phyloP scores from a whole-genome alignment of 1,140 invertebrate genomes.

The Drosophila murphyi region DNA sequence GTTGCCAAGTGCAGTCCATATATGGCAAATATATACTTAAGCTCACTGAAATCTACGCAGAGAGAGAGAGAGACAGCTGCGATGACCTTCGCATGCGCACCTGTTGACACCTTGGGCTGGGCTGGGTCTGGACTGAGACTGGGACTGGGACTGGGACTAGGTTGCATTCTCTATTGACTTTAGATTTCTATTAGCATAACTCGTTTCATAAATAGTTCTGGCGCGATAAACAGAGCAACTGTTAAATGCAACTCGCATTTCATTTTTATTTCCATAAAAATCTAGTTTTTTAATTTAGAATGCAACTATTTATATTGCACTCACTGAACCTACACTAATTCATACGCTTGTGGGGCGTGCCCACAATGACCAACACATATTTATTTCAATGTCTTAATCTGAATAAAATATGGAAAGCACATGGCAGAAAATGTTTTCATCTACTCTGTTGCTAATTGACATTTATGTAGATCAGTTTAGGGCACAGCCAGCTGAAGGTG shows the following conservation, averaged over 20 bases:
- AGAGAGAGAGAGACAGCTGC: conserved; percentile 4
- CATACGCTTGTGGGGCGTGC: conserved; percentile 15
- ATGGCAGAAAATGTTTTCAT: conserved; percentile 18
- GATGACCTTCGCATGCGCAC: conserved; percentile 61
- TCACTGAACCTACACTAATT: conserved; percentile 11
- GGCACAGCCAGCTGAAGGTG: not conserved
- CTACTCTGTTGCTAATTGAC: conserved; percentile 16
- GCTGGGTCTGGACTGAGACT: conserved; percentile 36
- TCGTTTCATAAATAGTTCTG: conserved; percentile 36
- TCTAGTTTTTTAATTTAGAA: conserved; percentile 42
- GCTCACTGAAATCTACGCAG: not conserved
- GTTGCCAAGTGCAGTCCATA: conserved; percentile 39
- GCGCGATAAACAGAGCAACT: conserved; percentile 36
- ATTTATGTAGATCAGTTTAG: not conserved
- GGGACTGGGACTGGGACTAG: conserved; percentile 54
- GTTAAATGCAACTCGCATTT: conserved; percentile 40
- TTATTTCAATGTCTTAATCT: conserved; percentile 18
- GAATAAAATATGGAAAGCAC: not conserved
- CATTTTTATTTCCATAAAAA: conserved; percentile 68
- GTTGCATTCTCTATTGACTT: conserved; percentile 46
- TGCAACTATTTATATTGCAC: not conserved
- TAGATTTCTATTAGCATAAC: conserved; percentile 67
- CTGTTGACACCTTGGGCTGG: conserved; percentile 57
- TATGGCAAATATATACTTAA: not conserved
- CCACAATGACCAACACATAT: conserved; percentile 28